Evolutionary conservation across 2,888 invertebrate species (phyloP).

Genomic region (Luperina testacea): DNA sequence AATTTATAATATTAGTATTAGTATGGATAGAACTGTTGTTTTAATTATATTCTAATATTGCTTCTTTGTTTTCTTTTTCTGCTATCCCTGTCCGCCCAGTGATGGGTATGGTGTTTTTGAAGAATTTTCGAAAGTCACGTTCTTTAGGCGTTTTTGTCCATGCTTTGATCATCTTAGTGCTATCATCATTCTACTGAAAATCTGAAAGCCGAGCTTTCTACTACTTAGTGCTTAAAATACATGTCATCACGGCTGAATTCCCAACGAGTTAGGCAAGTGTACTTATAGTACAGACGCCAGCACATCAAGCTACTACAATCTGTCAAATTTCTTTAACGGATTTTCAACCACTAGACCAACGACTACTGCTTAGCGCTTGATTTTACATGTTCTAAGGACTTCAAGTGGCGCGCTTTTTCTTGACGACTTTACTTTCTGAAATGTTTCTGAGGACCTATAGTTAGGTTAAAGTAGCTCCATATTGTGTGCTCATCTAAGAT

Average conservation of each 20-base stretch:
- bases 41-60: constrained; percentile 30
- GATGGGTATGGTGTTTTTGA: constrained; percentile 42
- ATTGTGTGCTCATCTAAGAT: not conserved
- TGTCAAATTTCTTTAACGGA: too few relatives aligned
- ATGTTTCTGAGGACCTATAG: not conserved
- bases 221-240: not conserved
- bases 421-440: not conserved
- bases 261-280: not conserved
- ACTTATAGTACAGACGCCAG: not conserved
- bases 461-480: too few relatives aligned
- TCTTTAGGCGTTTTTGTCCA: not conserved
- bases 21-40: too few relatives aligned
- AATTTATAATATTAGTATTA: too few relatives aligned
- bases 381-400: not conserved
- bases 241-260: not conserved
- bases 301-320: too few relatives aligned
- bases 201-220: not conserved
- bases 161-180: constrained; percentile 15
- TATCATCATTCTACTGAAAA: not conserved
- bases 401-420: not conserved
- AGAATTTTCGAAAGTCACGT: constrained; percentile 3
- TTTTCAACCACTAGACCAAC: not conserved
- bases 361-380: not conserved
- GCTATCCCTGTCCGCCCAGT: constrained; percentile 35
- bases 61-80: constrained; percentile 40